Evolutionary conservation across 2,113 vertebrate genomes (phyloP), one percentile per base, ranked within the genome.

Genomic region (Macheiramphus alcinus): DNA sequence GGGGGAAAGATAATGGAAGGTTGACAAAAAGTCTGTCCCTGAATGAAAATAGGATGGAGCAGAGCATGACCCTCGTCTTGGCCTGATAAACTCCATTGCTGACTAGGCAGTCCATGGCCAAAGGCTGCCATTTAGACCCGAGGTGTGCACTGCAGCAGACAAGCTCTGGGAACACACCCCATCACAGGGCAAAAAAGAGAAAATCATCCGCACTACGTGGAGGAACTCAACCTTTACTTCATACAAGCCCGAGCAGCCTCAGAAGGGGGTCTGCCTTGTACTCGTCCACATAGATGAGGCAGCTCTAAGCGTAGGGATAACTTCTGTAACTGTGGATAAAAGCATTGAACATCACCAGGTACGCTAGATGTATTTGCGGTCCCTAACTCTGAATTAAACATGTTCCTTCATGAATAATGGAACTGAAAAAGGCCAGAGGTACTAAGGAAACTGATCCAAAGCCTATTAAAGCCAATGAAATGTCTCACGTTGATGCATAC

Each of bases 321-420:
- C 45, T 66, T 55, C 66, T 29, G 52, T 18, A 66, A 31, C 61
- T 4, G 7, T 2, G 13, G 62, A 58, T 66, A 45, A 87, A 84
- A 45, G 43, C 36, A 10, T 1, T 1, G 3, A 59, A 62, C 5
- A 0, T 58, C 84, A 31, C 84, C 26, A 56, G 32, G 61, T 29
- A 12, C n/a, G 11, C 45, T 27, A 55, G 16, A 70, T 40, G 11
- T 8, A 75, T 34, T 55, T 84, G 95, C 59, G 67, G 71, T 55
- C 62, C 90, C 94, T 71, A 52, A 80, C 38, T 86, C 85, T 97
- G 79, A 97, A 96, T 96, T 96, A 86, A 96, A 95, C 86, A 88
- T 92, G 42, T 38, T 76, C 59, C 50, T 63, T 83, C 94, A 94
- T 96, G 65, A 95, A 94, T 97, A 93, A 97, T 90, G 63, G 72